Evolutionary conservation across 1,140 invertebrate genomes (phyloP), one percentile per base, ranked within the genome.

Genomic region (Kradibia gibbosae): DNA sequence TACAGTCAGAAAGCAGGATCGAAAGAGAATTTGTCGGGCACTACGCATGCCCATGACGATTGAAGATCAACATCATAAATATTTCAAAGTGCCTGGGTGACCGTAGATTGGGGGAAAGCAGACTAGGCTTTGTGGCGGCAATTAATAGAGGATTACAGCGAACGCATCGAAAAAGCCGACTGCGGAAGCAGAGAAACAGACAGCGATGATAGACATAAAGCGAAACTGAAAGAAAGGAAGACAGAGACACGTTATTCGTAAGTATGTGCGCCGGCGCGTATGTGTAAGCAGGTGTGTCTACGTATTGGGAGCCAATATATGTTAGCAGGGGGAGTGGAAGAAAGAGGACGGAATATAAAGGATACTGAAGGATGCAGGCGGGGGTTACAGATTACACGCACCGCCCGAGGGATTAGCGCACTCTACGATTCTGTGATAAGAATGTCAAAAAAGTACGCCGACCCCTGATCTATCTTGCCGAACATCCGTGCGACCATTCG

Each of bases 81-180:
- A 83, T 83, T 83, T 83, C 77, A 83, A 82, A 80, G 71, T 55
- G 15, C 34, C 62, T 72, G 8, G 28, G 34, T 67, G 34, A 73
- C 45, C 28, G 28, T 1, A 1, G 31, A 60, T 57, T 17, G 42
- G 31, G 42, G 65, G 45, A 60, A 22, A 5, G 31, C n/a, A 28
- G 62, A 22, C 28, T 13, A 55, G 53, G 88, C 88, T 90, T 89
- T 90, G 89, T 88, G 87, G 87, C 85, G 85, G 89, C 89, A 90
- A 91, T 91, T 91, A 91, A 91, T 91, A 88, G 88, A 88, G 90
- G 89, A 91, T 91, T 90, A 90, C 84, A 84, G 83, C 82, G 72
- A 36, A 48, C 25, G 82, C 83, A 73, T 76, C 80, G 79, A 83
- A 76, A 83, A 73, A 86, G n/a, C 83, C 62, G 65, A 72, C 45